Base-by-base conservation (phyloP, 2,113 vertebrate species). In the Petrocephalus zakoni region DNA sequence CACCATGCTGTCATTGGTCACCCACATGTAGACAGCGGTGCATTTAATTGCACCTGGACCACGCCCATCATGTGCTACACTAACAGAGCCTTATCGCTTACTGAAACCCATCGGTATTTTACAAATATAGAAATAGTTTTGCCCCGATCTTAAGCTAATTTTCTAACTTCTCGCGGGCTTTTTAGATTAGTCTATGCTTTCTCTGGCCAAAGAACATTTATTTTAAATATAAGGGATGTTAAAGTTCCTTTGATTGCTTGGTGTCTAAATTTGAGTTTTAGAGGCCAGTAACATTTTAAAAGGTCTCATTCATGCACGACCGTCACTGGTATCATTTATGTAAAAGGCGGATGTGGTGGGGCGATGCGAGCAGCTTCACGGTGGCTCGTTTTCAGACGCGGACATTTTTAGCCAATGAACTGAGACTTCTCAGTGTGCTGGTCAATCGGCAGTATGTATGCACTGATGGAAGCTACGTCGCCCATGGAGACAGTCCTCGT, bases 221-320 rank as follows among this genome's bases (percentile, higher is more conserved):
- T 29, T 68, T 68, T 83, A 83, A 83, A 83, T 83, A 49, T 47
- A 22, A 83, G 81, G 81, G 42, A 83, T 83, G 49, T 83, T 83
- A 83, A 22, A 49, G 37, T 83, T 49, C 81, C 34, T 51, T 49
- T 51, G 49, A 51, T 85, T 49, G 22, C 82, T 85, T 51, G 46
- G 46, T 85, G 82, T 52, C 82, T 85, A 51, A 85, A 46, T 51
- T 49, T 84, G 46, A 85, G 82, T 52, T 85, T 49, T 52, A 49
- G 46, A n/a, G 46, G 49, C n/a, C 82, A 85, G 55, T 21, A 53
- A 53, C 51, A 61, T 42, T 87, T 87, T 64, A 61, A 87, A 64
- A 87, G 56, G 56, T n/a, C 37, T 61, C 53, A 87, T 61, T 61
- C 56, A 55, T 61, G 42, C 86, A 46, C 58, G 56, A 64, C 19